A percentile compares a stretch with the other conserved stretches of the same genome.
Conservation (phyloP, 2,888 invertebrate species). For the Ypsolopha scabrella region DNA sequence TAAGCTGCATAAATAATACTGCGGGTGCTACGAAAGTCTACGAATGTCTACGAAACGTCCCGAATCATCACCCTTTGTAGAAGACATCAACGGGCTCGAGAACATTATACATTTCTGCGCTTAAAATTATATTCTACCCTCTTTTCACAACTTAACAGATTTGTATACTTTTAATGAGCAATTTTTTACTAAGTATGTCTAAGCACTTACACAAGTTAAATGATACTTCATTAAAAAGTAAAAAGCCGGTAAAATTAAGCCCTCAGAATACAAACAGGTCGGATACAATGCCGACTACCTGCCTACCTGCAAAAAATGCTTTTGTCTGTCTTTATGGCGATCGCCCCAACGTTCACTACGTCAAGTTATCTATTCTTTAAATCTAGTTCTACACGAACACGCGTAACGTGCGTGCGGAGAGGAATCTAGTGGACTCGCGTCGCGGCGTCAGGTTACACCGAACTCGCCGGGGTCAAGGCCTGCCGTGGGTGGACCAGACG, state of each 20-base stretch:
- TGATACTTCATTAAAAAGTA: neutral
- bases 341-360: neutral
- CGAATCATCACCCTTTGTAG: constrained; percentile 3
- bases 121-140: too few species aligned
- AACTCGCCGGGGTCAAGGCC: constrained; percentile 62
- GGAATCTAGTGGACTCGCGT: constrained; percentile 14
- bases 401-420: neutral
- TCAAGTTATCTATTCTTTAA: neutral
- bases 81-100: constrained; percentile 13
- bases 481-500: constrained; percentile 48
- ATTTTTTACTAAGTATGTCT: too few species aligned
- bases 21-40: neutral
- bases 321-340: too few species aligned
- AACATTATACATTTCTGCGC: too few species aligned
- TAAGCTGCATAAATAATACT: too few species aligned
- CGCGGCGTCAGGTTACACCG: constrained; percentile 7
- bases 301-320: too few species aligned
- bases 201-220: neutral
- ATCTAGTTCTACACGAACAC: neutral
- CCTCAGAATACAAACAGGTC: too few species aligned
- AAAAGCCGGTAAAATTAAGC: too few species aligned
- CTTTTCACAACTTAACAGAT: too few species aligned
- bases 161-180: too few species aligned
- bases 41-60: neutral
- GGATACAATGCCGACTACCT: too few species aligned